Evolutionary conservation across 2,888 invertebrate species (phyloP).

Genomic region (Drosophila gaucha): DNA sequence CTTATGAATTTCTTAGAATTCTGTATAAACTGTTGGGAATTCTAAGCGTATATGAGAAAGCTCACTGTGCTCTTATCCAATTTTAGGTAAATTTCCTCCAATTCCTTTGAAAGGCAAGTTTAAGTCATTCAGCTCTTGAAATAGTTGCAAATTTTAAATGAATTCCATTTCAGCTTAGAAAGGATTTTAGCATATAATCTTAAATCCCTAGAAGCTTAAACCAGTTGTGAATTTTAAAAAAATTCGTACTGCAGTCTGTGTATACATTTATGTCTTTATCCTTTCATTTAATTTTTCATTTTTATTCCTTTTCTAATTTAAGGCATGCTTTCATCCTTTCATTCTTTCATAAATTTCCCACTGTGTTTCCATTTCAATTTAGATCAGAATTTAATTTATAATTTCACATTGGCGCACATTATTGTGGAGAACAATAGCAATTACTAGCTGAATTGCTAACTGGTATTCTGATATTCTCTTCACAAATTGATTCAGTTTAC

Average conservation of each 20-base stretch:
- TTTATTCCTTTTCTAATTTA: no score
- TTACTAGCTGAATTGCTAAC: constrained; percentile 8
- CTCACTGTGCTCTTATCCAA: no score
- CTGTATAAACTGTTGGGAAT: no score
- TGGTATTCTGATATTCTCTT: constrained; percentile 1
- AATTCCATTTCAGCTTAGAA: neutral
- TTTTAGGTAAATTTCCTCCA: no score
- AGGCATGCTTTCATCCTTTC: no score
- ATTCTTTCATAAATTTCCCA: neutral
- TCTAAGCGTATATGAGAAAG: no score
- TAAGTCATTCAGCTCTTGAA: no score
- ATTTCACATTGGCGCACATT: neutral
- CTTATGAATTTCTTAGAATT: no score
- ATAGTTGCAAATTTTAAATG: neutral
- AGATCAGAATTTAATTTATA: neutral
- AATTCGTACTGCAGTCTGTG: neutral
- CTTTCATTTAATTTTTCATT: neutral
- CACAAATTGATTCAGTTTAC: constrained; percentile 6
- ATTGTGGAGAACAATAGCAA: constrained; percentile 1
- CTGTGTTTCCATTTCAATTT: constrained; percentile 2
- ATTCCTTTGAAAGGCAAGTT: no score
- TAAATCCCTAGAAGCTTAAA: neutral
- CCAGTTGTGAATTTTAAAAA: neutral
- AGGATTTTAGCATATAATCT: neutral
- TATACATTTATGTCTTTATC: neutral